A percentile compares a stretch with the other conserved stretches of the same genome.
Evolutionary conservation across 2,113 vertebrate species (phyloP).

Genomic region (Cochlearius cochlearius): DNA sequence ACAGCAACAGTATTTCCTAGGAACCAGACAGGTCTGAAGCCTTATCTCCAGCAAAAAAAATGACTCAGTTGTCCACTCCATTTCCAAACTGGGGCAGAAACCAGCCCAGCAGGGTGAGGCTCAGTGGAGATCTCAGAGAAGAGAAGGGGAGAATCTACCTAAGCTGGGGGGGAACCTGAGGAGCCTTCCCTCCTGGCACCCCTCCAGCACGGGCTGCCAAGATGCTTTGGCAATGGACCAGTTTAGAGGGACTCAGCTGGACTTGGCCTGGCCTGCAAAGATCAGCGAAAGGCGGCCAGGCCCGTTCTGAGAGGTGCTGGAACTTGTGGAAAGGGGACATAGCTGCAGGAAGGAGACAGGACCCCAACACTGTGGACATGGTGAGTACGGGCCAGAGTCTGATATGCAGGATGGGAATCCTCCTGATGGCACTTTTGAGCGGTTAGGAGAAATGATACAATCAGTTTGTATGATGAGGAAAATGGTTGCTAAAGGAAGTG

Average conservation of each 20-base stretch:
- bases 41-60: background rate
- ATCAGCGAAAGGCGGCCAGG: background rate
- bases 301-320: background rate
- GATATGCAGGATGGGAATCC: fast-evolving
- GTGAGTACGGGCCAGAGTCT: background rate
- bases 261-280: constrained; percentile 7
- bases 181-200: background rate
- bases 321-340: background rate
- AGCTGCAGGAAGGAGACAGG: background rate
- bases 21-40: background rate
- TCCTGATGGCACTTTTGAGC: background rate
- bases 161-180: constrained; percentile 1
- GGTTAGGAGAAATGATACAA: background rate
- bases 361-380: fast-evolving
- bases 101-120: background rate
- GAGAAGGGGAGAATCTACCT: background rate
- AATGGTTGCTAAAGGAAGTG: background rate
- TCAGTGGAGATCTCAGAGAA: background rate
- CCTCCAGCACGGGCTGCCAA: background rate
- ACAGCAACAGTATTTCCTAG: background rate
- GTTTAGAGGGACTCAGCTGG: background rate
- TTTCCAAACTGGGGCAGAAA: background rate
- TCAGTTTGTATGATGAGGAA: fast-evolving
- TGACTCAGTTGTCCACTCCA: background rate
- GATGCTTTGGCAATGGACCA: background rate